These are phyloP conservation scores for Scytalopus superciliaris DNA, from an alignment of 2,113 vertebrate genomes.

Conservation along the genomic window DNA sequence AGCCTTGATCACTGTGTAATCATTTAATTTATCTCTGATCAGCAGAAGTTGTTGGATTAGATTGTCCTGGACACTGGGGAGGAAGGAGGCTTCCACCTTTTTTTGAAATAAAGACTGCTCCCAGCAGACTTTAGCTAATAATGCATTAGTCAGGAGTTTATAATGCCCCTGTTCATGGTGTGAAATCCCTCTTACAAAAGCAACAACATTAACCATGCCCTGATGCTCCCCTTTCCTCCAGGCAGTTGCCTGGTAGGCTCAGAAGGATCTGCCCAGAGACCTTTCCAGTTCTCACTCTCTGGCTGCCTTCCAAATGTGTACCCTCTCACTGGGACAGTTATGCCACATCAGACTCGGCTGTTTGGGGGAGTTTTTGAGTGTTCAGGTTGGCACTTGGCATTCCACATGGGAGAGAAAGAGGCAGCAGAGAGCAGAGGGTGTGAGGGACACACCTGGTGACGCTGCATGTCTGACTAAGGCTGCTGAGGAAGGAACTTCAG, in stretches of 20 bases:
- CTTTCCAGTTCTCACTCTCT: not conserved
- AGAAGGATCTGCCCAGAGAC: not conserved
- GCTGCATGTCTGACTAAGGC: not conserved
- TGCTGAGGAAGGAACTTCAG: not conserved
- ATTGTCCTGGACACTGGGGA: not conserved
- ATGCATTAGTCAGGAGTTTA: not conserved
- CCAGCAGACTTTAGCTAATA: not conserved
- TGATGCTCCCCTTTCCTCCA: not conserved
- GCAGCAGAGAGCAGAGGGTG: not conserved
- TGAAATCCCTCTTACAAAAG: not conserved
- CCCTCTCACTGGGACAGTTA: not conserved
- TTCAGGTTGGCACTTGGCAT: not conserved
- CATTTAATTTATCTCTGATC: not conserved
- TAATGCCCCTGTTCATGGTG: not conserved
- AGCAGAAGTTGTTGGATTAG: not conserved
- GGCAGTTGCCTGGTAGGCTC: not conserved
- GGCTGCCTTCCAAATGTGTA: not conserved
- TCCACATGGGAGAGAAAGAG: not conserved
- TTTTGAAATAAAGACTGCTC: not conserved
- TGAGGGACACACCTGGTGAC: not conserved
- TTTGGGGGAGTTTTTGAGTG: not conserved
- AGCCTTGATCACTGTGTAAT: not conserved
- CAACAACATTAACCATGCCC: not conserved
- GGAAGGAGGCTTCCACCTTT: not conserved
- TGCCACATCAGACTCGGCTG: not conserved